Evolutionary conservation across 2,888 invertebrate species (phyloP), one percentile per base, ranked within the genome.

Genomic region (Esperia sulphurella): DNA sequence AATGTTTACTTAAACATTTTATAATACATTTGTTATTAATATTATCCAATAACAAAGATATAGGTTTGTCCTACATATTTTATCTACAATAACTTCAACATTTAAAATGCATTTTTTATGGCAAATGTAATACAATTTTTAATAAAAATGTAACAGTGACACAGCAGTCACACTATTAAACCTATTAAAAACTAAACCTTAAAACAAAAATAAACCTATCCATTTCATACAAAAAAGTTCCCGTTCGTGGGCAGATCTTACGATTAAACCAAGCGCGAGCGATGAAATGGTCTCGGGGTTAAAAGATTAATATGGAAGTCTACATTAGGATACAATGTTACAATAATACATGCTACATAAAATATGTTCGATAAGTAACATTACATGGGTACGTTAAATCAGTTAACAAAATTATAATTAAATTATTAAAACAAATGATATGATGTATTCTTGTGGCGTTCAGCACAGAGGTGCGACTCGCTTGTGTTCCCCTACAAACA

Each of bases 361-460:
- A 63, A 58, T 55, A 68, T 66, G 69, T 67, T 68, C 54, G 65
- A 63, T 74, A 71, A 73, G 69, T 75, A 76, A 76, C 64, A 78
- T 74, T 76, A 83, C 59, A 73, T 75, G 76, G 69, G 65, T 75
- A 82, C 57, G 63, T 74, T 78, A 79, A 78, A 63, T 68, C 75
- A 72, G 77, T 79, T 78, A 21, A 82, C 56, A 71, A 79, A 79
- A 84, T 73, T 73, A 81, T 75, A 83, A 75, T 73, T 75, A 82
- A 35, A 35, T 31, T 31, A 82, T 82, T 82, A 88, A 86, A 88
- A 84, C 83, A 90, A 90, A 90, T 90, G 90, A 90, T 90, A 90
- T 90, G 90, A 90, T 82, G 85, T 76, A 90, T 90, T 90, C 90
- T 90, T 90, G 90, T 85, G 67, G 81, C 83, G 83, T 60, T 68